Evolutionary conservation across 2,797 vertebrate genomes (phyloP), one percentile per base, ranked within the genome.

Genomic region (Lagocephalus sceleratus): DNA sequence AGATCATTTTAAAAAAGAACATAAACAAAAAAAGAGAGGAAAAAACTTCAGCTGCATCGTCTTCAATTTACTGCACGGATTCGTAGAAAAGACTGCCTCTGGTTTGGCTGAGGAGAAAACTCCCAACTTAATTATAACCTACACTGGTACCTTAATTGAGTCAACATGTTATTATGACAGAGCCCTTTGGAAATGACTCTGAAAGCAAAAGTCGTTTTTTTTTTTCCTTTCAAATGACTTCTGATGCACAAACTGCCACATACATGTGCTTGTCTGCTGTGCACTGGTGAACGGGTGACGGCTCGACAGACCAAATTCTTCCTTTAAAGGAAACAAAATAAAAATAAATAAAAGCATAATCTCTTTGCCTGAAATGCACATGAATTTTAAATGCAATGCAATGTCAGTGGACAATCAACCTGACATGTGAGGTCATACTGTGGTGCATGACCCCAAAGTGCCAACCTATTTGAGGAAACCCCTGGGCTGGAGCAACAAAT

Each of bases 81-180:
- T 76, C 66, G 54, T 55, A 40, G 11, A 63, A 58, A 29, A 57
- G 51, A 42, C 53, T 51, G 66, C 59, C 47, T 54, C 64, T 79
- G 78, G 64, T 66, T 64, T 51, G 51, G 67, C 68, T 57, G 56
- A 41, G 56, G 63, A 76, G 62, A 82, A 61, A 74, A 73, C 54
- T 78, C 64, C 55, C 60, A 66, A 66, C 68, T 59, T 83, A 85
- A 83, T 85, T 79, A 83, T 54, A 82, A 79, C 78, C 67, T 82
- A 69, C 44, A 46, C 51, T 62, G 72, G 73, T 73, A 78, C 81
- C 76, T 84, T 87, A 88, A 89, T 84, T 66, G 58, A 86, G 72
- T 77, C 75, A 85, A 66, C 71, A 75, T 85, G 85, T 58, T 47
- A 66, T 38, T 64, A 66, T 51, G 73, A 19, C 57, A 39, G 55